Conservation (phyloP, 2,113 vertebrate genomes). For the Cacatua alba region DNA sequence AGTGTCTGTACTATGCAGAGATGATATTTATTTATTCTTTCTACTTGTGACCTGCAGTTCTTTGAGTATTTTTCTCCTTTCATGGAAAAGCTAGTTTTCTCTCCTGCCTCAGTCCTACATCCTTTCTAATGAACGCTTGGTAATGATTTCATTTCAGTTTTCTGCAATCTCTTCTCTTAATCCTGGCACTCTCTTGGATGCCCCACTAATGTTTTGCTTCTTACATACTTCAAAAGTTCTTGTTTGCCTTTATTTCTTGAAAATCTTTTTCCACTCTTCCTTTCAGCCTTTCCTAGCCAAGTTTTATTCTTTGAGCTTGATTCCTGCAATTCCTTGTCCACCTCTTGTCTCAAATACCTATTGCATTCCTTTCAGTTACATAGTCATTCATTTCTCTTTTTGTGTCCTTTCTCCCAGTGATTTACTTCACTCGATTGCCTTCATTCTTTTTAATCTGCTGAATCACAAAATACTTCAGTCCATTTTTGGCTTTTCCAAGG, state of each 20-base stretch:
- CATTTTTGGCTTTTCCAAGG: background rate
- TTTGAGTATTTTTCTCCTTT: background rate
- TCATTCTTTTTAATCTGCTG: background rate
- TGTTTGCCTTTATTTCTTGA: slow-evolving; percentile 38
- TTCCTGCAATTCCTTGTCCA: background rate
- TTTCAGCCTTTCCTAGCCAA: background rate
- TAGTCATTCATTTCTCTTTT: background rate
- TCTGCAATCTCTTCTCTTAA: slow-evolving; percentile 42
- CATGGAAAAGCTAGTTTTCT: slow-evolving; percentile 42
- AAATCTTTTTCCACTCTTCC: background rate
- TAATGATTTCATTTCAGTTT: slow-evolving; percentile 55
- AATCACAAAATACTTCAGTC: background rate
- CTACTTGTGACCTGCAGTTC: background rate
- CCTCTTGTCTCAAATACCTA: background rate
- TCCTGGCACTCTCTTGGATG: background rate
- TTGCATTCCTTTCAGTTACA: background rate
- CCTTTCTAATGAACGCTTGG: slow-evolving; percentile 36
- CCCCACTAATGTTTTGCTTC: slow-evolving; percentile 38
- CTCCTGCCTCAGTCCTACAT: background rate
- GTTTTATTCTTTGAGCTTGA: background rate
- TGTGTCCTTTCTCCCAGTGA: background rate
- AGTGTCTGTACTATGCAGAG: slow-evolving; percentile 7
- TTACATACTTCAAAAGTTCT: slow-evolving; percentile 17
- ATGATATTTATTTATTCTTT: slow-evolving; percentile 38
- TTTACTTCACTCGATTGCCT: background rate